phyloP scores from a whole-genome alignment of 2,888 invertebrate species.

The Spilarctia lutea region DNA sequence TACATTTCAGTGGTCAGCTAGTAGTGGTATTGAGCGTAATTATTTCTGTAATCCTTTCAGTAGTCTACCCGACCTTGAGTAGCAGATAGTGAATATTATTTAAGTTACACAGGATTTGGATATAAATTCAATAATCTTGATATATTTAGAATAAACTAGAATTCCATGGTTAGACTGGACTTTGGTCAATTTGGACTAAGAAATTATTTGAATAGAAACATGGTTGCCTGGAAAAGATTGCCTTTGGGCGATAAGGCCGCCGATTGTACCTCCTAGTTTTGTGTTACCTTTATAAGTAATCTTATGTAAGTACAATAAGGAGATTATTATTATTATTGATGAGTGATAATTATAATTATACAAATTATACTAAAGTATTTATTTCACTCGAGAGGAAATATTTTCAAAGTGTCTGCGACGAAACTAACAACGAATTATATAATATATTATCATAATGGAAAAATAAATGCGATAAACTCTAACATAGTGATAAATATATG shows the following conservation, averaged over 20 bases:
- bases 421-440: no score
- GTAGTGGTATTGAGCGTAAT: constrained; percentile 12
- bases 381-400: no score
- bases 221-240: no score
- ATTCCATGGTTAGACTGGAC: background rate
- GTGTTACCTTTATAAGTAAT: no score
- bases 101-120: background rate
- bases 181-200: background rate
- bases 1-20: background rate
- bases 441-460: no score
- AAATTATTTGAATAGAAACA: background rate
- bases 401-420: no score
- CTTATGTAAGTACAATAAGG: no score
- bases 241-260: no score
- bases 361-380: background rate
- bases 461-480: no score
- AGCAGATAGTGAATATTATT: constrained; percentile 7
- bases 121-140: background rate
- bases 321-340: no score
- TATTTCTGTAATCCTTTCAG: constrained; percentile 6
- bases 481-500: background rate
- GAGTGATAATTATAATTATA: background rate
- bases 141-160: background rate
- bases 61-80: background rate
- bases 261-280: no score